Evolutionary conservation across 2,113 vertebrate species (phyloP).

Genomic region (Thunnus thynnus): DNA sequence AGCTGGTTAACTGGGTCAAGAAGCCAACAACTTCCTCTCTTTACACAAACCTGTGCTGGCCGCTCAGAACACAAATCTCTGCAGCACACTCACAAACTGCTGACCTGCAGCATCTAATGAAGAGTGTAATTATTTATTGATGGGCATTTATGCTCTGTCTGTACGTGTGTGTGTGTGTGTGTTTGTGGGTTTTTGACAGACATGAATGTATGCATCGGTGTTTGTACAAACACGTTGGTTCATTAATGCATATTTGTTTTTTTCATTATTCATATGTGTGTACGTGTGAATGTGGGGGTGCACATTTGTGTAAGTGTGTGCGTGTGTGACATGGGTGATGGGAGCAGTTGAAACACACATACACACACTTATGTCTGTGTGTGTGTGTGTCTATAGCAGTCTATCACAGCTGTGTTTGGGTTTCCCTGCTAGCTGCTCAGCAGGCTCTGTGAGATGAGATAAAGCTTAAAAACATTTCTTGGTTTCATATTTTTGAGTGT

Average conservation of each 20-base stretch:
- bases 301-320: neutral
- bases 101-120: constrained; percentile 87
- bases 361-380: neutral
- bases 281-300: neutral
- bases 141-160: constrained; percentile 73
- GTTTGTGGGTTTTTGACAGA: constrained; percentile 27
- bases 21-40: constrained; percentile 15
- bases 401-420: constrained; percentile 38
- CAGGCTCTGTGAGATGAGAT: constrained; percentile 2
- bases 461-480: constrained; percentile 10
- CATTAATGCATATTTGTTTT: constrained; percentile 51
- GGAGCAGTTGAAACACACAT: too few species aligned
- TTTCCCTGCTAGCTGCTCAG: constrained; percentile 19
- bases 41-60: constrained; percentile 18
- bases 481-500: neutral
- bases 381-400: neutral
- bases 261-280: constrained; percentile 55
- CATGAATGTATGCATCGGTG: constrained; percentile 31
- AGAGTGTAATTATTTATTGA: constrained; percentile 89
- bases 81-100: constrained; percentile 50
- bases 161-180: constrained; percentile 34
- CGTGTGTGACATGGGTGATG: neutral
- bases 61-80: constrained; percentile 19
- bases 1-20: constrained; percentile 58
- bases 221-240: constrained; percentile 40